Conservation (phyloP, 2,797 vertebrate species). For the Malacoctenus gilli region DNA sequence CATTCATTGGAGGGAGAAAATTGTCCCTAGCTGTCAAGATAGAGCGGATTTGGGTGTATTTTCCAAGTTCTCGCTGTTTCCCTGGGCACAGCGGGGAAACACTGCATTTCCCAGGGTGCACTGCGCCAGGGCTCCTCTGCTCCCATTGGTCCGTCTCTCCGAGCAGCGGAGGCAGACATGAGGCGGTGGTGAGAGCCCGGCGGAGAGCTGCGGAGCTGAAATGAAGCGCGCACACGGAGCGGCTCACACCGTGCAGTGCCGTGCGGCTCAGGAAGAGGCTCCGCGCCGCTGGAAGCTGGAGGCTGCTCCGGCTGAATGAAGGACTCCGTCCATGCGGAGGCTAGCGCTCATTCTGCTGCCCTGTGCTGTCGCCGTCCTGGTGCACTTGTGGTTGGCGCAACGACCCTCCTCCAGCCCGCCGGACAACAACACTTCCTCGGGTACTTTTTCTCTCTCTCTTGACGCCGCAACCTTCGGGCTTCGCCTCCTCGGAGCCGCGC, state of each 20-base stretch:
- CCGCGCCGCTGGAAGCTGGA: constrained; percentile 56
- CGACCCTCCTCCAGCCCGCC: constrained; percentile 73
- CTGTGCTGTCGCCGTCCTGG: constrained; percentile 88
- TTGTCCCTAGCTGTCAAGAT: no score
- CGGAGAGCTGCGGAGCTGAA: constrained; percentile 62
- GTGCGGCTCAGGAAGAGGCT: constrained; percentile 53
- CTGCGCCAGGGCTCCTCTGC: constrained; percentile 25
- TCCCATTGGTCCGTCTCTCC: constrained; percentile 72
- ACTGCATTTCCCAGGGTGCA: constrained; percentile 75
- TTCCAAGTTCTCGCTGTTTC: not conserved
- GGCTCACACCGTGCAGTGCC: constrained; percentile 32
- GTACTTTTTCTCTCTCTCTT: constrained; percentile 63
- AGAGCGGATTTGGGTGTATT: no score
- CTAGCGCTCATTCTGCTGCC: constrained; percentile 87
- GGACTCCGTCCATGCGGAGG: constrained; percentile 91
- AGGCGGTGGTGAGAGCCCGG: constrained; percentile 55
- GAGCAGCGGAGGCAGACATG: constrained; percentile 68
- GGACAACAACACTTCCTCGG: constrained; percentile 73
- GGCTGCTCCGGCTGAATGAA: constrained; percentile 66
- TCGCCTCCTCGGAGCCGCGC: constrained; percentile 16
- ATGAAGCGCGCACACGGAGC: constrained; percentile 46
- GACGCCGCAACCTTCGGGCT: constrained; percentile 12
- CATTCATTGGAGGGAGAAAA: not conserved
- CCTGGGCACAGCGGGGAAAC: not conserved
- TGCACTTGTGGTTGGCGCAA: constrained; percentile 89